Evolutionary conservation across 2,888 invertebrate species (phyloP).

Genomic region (Syritta pipiens): DNA sequence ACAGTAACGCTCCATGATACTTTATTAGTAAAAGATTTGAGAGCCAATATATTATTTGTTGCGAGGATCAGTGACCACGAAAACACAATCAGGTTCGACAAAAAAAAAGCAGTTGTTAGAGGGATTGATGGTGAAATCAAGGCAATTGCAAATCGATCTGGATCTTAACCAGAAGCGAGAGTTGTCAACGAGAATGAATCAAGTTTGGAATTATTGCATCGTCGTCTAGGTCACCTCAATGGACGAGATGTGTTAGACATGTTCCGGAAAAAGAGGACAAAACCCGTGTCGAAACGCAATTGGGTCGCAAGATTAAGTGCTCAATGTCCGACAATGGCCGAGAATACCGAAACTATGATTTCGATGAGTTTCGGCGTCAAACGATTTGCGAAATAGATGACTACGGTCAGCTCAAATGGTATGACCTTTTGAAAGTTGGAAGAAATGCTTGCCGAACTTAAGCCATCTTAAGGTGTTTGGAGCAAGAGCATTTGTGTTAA

Average conservation of each 20-base stretch:
- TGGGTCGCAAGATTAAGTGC: slow-evolving; percentile 6
- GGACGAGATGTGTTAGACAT: not conserved
- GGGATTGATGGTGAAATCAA: too few relatives aligned
- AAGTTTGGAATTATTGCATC: not conserved
- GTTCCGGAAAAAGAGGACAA: slow-evolving; percentile 3
- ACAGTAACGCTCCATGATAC: too few relatives aligned
- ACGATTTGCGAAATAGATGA: not conserved
- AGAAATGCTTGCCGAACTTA: not conserved
- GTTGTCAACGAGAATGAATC: not conserved
- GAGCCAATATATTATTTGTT: not conserved
- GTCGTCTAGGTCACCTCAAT: not conserved
- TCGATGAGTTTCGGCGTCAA: not conserved
- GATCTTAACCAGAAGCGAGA: too few relatives aligned
- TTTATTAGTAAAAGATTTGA: not conserved
- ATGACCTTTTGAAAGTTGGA: not conserved
- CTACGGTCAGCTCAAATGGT: slow-evolving; percentile 13
- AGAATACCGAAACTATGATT: slow-evolving; percentile 11
- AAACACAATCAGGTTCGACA: not conserved
- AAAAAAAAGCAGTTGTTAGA: not conserved
- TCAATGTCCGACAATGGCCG: slow-evolving; percentile 2
- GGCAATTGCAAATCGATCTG: not conserved
- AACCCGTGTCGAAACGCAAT: slow-evolving; percentile 1
- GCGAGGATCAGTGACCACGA: not conserved
- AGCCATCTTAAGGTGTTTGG: not conserved
- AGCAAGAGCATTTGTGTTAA: not conserved